Evolutionary conservation across 2,797 vertebrate species (phyloP).

Genomic region (Coregonus suidteri): DNA sequence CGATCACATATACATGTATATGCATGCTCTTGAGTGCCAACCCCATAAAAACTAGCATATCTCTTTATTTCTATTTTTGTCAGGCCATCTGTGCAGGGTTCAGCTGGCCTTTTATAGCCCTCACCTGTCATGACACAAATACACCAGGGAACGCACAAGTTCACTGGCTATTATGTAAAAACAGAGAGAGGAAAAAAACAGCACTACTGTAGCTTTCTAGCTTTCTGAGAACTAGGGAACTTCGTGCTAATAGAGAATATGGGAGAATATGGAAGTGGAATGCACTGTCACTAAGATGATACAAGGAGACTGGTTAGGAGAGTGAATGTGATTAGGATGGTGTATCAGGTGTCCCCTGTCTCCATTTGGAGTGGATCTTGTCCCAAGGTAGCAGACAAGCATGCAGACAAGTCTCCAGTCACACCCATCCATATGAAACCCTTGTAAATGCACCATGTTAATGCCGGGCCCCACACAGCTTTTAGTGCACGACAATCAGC

Average conservation of each 20-base stretch:
- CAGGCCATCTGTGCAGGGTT: slow-evolving; percentile 55
- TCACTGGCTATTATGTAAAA: slow-evolving; percentile 60
- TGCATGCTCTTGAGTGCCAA: slow-evolving; percentile 33
- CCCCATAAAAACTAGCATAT: slow-evolving; percentile 58
- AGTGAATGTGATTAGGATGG: slow-evolving; percentile 29
- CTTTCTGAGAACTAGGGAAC: neutral
- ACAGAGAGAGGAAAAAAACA: slow-evolving; percentile 4
- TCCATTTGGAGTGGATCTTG: slow-evolving; percentile 19
- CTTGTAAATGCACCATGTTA: slow-evolving; percentile 27
- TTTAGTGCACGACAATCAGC: slow-evolving; percentile 42
- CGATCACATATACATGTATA: too few relatives aligned
- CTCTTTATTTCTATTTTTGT: slow-evolving; percentile 65
- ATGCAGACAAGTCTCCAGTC: slow-evolving; percentile 29
- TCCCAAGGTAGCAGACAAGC: slow-evolving; percentile 17
- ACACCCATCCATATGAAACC: slow-evolving; percentile 31
- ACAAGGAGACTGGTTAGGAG: neutral
- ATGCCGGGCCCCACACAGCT: slow-evolving; percentile 13
- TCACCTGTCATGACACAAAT: slow-evolving; percentile 56
- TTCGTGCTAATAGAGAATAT: neutral
- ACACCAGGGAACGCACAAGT: slow-evolving; percentile 50
- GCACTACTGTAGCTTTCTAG: slow-evolving; percentile 24
- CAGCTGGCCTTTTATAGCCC: slow-evolving; percentile 63
- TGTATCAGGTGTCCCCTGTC: slow-evolving; percentile 48
- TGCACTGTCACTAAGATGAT: neutral
- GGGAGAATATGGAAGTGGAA: neutral